Percentiles rank a stretch among this genome's conserved stretches.
Evolutionary conservation across 2,888 invertebrate genomes (phyloP).

Genomic region (Tribolium freemani): DNA sequence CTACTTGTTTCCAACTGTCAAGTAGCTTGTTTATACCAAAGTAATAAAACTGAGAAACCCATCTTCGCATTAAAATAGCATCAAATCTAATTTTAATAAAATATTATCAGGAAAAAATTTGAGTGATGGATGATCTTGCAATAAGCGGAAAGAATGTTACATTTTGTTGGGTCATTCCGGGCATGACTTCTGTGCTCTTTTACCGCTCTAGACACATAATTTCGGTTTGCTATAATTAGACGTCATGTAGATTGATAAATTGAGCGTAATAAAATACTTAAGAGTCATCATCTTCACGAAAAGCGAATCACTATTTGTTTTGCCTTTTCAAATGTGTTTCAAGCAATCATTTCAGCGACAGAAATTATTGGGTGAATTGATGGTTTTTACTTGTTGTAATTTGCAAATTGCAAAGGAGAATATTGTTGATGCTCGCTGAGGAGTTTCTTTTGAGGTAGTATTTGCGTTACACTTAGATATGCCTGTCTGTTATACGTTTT

Average conservation of each 20-base stretch:
- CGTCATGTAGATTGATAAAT: neutral
- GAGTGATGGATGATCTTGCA: neutral
- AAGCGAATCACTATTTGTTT: too few species aligned
- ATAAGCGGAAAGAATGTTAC: neutral
- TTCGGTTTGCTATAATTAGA: neutral
- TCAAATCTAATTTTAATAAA: neutral
- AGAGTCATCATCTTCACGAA: too few species aligned
- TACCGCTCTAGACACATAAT: neutral
- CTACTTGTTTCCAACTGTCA: neutral
- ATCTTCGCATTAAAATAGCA: neutral
- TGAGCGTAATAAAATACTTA: neutral
- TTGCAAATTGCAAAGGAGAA: too few species aligned
- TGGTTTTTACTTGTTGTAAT: neutral
- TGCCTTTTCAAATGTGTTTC: neutral
- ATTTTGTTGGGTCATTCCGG: neutral
- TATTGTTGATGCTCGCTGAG: neutral
- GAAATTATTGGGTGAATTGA: too few species aligned
- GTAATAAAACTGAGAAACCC: too few species aligned
- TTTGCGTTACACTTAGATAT: neutral
- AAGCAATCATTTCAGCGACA: neutral
- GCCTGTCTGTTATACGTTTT: neutral
- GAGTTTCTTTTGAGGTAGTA: neutral
- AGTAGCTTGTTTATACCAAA: neutral
- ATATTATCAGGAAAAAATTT: neutral
- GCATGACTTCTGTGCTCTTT: neutral